These are phyloP conservation scores for Drosophila sucinea DNA, from an alignment of 1,140 invertebrate species.

Conservation along the genomic window DNA sequence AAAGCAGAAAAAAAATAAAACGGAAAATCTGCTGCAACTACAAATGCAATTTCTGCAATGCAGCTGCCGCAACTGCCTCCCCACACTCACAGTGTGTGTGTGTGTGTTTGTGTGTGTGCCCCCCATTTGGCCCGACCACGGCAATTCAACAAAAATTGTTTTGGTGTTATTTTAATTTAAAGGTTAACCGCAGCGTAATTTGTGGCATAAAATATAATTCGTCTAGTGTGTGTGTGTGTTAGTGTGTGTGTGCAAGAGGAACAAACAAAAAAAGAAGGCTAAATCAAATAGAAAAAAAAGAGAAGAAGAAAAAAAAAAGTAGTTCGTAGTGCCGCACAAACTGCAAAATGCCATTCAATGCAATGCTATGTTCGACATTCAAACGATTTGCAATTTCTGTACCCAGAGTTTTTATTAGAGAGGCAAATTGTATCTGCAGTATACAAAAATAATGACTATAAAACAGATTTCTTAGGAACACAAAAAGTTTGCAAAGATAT, in stretches of 20 bases:
- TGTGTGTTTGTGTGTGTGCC: conserved; percentile 23
- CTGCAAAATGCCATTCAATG: conserved; percentile 44
- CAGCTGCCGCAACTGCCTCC: conserved; percentile 50
- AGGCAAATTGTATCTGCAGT: not conserved
- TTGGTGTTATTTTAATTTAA: conserved; percentile 82
- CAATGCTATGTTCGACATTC: conserved; percentile 22
- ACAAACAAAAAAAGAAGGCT: conserved; percentile 46
- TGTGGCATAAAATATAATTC: conserved; percentile 82
- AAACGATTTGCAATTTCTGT: conserved; percentile 9
- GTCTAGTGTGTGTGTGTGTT: conserved; percentile 58
- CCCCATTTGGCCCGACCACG: conserved; percentile 36
- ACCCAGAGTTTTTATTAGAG: conserved; percentile 3
- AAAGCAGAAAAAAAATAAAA: not conserved
- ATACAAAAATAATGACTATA: not conserved
- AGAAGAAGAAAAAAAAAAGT: conserved; percentile 18
- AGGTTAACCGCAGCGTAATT: conserved; percentile 81
- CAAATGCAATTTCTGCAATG: conserved; percentile 74
- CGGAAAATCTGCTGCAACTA: conserved; percentile 38
- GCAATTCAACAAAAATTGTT: conserved; percentile 76
- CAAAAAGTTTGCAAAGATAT: conserved; percentile 1
- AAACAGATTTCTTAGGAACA: not conserved
- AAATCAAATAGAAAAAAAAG: conserved; percentile 24
- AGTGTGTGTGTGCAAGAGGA: conserved; percentile 18
- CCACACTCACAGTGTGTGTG: not conserved
- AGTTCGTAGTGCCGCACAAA: conserved; percentile 25